Percentiles rank a stretch among this genome's conserved stretches.
Evolutionary conservation across 2,888 invertebrate genomes (phyloP).

Genomic region (Girardia tigrina): DNA sequence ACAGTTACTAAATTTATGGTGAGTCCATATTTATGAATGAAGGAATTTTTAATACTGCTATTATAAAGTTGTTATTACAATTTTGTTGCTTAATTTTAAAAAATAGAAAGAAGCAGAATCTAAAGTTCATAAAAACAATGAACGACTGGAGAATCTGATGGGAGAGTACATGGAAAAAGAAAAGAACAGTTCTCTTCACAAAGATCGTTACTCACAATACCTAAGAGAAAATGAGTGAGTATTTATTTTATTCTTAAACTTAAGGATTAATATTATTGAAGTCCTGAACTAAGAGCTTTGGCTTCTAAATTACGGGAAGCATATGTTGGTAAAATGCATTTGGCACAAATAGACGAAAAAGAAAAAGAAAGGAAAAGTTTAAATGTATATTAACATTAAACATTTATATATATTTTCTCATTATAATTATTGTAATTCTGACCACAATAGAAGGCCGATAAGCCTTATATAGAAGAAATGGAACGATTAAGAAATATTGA

Average conservation of each 20-base stretch:
- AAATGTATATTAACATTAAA: no score
- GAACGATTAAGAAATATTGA: not conserved
- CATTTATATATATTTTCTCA: no score
- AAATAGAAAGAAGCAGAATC: not conserved
- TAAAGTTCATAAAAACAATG: not conserved
- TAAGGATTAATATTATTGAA: not conserved
- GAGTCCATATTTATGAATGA: no score
- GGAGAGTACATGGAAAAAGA: not conserved
- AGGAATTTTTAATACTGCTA: no score
- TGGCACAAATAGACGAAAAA: conserved; percentile 7
- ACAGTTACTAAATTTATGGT: no score
- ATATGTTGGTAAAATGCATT: not conserved
- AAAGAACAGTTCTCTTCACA: conserved; percentile 1
- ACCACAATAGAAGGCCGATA: not conserved
- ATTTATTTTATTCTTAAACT: not conserved
- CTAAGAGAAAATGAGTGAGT: not conserved
- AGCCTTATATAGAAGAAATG: not conserved
- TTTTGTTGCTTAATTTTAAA: not conserved
- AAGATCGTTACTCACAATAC: not conserved
- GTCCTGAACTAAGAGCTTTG: not conserved
- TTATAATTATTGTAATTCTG: not conserved
- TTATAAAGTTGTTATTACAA: not conserved
- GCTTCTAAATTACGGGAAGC: not conserved
- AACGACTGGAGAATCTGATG: conserved; percentile 2
- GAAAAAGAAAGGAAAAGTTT: not conserved